phyloP scores from a whole-genome alignment of 2,113 vertebrate genomes.

The Ceuthmochares aereus region DNA sequence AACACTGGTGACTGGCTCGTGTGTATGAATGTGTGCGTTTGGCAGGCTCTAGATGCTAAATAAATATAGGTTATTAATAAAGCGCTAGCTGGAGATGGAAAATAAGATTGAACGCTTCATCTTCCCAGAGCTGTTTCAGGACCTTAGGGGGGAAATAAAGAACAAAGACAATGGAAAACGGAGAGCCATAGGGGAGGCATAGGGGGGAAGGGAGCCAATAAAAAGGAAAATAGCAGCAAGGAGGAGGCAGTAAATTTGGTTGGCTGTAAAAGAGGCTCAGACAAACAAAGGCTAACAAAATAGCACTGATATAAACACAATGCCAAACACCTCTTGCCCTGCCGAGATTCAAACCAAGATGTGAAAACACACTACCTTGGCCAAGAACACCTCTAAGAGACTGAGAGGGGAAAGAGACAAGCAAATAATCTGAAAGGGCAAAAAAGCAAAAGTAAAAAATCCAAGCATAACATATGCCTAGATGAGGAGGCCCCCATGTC shows the following conservation, averaged over 20 bases:
- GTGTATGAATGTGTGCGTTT: constrained; percentile 19
- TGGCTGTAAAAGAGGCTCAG: constrained; percentile 12
- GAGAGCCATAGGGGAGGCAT: background rate
- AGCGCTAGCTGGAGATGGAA: constrained; percentile 51
- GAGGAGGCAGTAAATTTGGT: constrained; percentile 22
- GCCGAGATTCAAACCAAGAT: background rate
- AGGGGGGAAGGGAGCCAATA: constrained; percentile 14
- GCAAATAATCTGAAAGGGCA: background rate
- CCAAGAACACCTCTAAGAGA: background rate
- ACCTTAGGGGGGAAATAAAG: constrained; percentile 50
- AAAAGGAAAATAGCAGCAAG: constrained; percentile 41
- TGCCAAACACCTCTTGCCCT: background rate
- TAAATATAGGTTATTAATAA: constrained; percentile 73
- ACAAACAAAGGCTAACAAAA: background rate
- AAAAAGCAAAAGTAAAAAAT: background rate
- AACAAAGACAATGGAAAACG: constrained; percentile 54
- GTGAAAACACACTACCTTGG: background rate
- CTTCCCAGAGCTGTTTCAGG: constrained; percentile 36
- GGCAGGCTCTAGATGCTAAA: constrained; percentile 55
- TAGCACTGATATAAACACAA: constrained; percentile 16
- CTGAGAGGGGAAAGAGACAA: background rate
- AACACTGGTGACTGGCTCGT: constrained; percentile 48
- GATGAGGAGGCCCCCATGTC: background rate
- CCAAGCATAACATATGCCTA: background rate
- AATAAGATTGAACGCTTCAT: constrained; percentile 59